Evolutionary conservation across 2,797 vertebrate species (phyloP).

Genomic region (Spondyliosoma cantharus): DNA sequence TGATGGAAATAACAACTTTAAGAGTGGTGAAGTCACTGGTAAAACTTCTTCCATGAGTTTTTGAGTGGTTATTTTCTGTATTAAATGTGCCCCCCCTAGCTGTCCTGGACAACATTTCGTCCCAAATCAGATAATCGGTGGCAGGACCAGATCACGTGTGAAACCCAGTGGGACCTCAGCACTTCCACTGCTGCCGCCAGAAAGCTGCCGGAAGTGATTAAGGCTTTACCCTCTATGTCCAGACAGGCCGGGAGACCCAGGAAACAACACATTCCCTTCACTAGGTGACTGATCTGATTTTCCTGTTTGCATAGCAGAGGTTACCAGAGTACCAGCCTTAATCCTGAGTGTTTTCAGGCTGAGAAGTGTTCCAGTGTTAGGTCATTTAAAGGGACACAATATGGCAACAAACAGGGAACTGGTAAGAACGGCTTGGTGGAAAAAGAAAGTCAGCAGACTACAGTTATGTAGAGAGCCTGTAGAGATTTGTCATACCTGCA

Average conservation of each 20-base stretch:
- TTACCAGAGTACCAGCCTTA: slow-evolving; percentile 35
- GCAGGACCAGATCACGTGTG: slow-evolving; percentile 48
- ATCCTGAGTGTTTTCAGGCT: slow-evolving; percentile 42
- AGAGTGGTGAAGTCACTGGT: not conserved
- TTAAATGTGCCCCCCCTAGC: slow-evolving; percentile 7
- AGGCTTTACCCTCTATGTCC: slow-evolving; percentile 49
- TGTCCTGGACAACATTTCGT: slow-evolving; percentile 41
- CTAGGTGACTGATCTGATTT: slow-evolving; percentile 64
- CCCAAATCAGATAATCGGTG: slow-evolving; percentile 51
- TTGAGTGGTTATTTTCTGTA: slow-evolving; percentile 13
- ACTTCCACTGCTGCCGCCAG: slow-evolving; percentile 45
- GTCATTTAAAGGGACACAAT: not conserved
- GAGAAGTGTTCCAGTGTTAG: slow-evolving; percentile 18
- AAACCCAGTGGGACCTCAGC: slow-evolving; percentile 35
- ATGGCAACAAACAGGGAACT: too few relatives aligned
- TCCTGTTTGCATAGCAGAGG: slow-evolving; percentile 51
- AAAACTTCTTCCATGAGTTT: not conserved
- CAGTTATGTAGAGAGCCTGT: too few relatives aligned
- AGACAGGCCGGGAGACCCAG: slow-evolving; percentile 57
- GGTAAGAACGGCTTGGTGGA: too few relatives aligned
- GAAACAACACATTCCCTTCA: slow-evolving; percentile 63
- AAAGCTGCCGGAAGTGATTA: slow-evolving; percentile 72
- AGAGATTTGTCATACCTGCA: too few relatives aligned
- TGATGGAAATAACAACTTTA: not conserved
- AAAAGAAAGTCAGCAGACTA: too few relatives aligned